phyloP scores from a whole-genome alignment of 2,113 vertebrate species.

The Lepisosteus oculatus region DNA sequence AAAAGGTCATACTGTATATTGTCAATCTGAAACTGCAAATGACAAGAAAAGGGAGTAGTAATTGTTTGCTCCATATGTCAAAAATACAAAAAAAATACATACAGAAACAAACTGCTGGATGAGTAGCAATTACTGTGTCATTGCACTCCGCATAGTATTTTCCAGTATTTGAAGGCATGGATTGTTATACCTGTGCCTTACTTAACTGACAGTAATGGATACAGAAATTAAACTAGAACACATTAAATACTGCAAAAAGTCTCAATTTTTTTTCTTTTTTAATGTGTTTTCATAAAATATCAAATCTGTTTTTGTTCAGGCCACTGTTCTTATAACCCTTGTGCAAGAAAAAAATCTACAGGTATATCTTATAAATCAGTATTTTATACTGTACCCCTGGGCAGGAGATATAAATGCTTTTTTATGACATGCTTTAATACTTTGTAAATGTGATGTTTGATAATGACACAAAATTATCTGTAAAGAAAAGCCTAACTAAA shows the following conservation, averaged over 20 bases:
- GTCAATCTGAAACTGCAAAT: constrained; percentile 10
- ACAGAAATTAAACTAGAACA: constrained; percentile 12
- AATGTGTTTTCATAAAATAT: not conserved
- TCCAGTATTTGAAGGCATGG: not conserved
- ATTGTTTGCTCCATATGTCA: not conserved
- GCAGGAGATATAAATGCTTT: too few relatives aligned
- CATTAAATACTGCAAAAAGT: not conserved
- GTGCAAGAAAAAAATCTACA: too few relatives aligned
- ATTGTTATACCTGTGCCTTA: not conserved
- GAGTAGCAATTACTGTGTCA: not conserved
- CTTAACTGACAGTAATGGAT: not conserved
- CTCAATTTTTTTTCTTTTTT: not conserved
- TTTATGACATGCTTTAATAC: too few relatives aligned
- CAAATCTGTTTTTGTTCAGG: too few relatives aligned
- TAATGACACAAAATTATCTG: too few relatives aligned
- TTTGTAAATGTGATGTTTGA: too few relatives aligned
- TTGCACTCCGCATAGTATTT: not conserved
- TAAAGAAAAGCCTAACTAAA: too few relatives aligned
- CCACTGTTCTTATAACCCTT: too few relatives aligned
- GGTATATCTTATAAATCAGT: too few relatives aligned
- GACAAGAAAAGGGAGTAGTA: not conserved
- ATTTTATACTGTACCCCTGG: too few relatives aligned
- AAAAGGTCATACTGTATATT: too few relatives aligned
- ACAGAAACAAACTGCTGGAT: not conserved
- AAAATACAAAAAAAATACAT: not conserved